Percentiles rank a stretch among this genome's conserved stretches.
phyloP scores from a whole-genome alignment of 35 echinoderm and acorn worm species.

The Hemicentrotus pulcherrimus region DNA sequence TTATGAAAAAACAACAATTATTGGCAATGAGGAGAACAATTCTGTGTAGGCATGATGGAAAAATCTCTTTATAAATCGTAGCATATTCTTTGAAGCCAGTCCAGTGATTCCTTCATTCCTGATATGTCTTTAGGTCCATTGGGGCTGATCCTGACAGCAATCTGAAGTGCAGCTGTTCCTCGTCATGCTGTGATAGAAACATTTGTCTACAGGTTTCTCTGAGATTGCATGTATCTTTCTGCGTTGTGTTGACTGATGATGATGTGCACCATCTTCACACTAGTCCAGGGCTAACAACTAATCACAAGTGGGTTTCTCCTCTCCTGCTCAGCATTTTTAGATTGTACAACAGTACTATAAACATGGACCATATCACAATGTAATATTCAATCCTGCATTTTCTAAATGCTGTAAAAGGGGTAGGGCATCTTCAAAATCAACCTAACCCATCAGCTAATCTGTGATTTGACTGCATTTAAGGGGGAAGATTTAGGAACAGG shows the following conservation, averaged over 20 bases:
- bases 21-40: not conserved
- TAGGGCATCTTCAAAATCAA: not conserved
- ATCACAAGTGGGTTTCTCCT: not conserved
- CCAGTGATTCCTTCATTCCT: not conserved
- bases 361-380: not conserved
- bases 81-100: not conserved
- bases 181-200: not conserved
- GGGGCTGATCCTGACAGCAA: not conserved
- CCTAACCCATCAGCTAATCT: too few relatives aligned
- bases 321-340: not conserved
- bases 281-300: not conserved
- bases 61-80: too few relatives aligned
- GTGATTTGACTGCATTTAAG: too few relatives aligned
- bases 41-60: not conserved
- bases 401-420: not conserved
- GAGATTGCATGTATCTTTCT: not conserved
- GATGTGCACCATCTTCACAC: not conserved
- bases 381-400: not conserved
- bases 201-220: not conserved
- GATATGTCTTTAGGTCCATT: not conserved
- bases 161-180: not conserved
- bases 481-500: too few relatives aligned
- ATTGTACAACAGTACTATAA: not conserved
- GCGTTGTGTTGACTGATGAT: not conserved
- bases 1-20: not conserved